These are phyloP conservation scores for Tetranychus urticae DNA, from an alignment of 1,140 invertebrate species.

Conservation along the genomic window DNA sequence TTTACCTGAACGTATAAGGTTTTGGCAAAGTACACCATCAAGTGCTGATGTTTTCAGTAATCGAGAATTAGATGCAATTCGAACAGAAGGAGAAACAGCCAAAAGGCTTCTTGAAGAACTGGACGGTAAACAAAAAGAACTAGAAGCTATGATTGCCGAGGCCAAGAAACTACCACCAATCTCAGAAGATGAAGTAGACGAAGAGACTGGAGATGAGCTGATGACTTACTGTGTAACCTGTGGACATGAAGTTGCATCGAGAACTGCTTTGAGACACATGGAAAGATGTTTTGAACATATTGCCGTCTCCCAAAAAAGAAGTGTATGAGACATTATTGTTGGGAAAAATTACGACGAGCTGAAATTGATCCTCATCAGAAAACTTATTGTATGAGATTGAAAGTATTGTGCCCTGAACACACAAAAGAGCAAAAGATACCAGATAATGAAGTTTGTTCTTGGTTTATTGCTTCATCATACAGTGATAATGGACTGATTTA, in stretches of 20 bases:
- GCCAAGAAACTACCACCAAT: slow-evolving; percentile 1
- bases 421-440: slow-evolving; percentile 79
- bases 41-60: slow-evolving; percentile 65
- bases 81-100: slow-evolving; percentile 35
- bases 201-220: slow-evolving; percentile 41
- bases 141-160: slow-evolving; percentile 24
- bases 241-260: slow-evolving; percentile 65
- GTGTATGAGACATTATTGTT: slow-evolving; percentile 73
- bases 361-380: slow-evolving; percentile 52
- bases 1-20: slow-evolving; percentile 70
- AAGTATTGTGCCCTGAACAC: slow-evolving; percentile 91
- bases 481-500: no score
- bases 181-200: slow-evolving; percentile 7
- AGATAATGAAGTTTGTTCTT: slow-evolving; percentile 48
- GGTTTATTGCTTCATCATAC: slow-evolving; percentile 82
- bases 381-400: slow-evolving; percentile 84
- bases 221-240: slow-evolving; percentile 89
- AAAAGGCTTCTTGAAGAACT: slow-evolving; percentile 33
- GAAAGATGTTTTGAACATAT: slow-evolving; percentile 73
- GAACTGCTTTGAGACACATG: slow-evolving; percentile 71
- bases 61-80: slow-evolving; percentile 50
- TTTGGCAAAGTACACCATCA: slow-evolving; percentile 73
- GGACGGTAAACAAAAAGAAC: slow-evolving; percentile 44
- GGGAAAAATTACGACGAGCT: slow-evolving; percentile 79
- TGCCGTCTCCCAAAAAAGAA: slow-evolving; percentile 68